A percentile compares a stretch with the other conserved stretches of the same genome.
phyloP scores from a whole-genome alignment of 2,113 vertebrate species.

The Pangasianodon gigas region DNA sequence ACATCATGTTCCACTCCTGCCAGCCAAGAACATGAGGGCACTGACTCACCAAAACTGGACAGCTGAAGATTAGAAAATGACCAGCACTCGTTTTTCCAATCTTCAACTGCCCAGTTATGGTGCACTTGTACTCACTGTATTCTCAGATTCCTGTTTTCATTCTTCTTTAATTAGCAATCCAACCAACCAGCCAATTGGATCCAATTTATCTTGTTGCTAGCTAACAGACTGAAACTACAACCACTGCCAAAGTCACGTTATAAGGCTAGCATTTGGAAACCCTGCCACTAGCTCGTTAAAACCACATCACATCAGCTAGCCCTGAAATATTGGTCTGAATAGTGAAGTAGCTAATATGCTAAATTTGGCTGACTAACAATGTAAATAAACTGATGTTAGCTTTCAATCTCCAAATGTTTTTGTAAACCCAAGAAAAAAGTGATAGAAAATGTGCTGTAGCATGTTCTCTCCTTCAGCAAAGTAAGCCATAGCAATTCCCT shows the following conservation, averaged over 20 bases:
- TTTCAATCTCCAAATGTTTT: neutral
- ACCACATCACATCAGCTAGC: neutral
- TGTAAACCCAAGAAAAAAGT: neutral
- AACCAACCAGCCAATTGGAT: neutral
- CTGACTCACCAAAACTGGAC: neutral
- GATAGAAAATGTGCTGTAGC: too few relatives aligned
- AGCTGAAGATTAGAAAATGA: too few relatives aligned
- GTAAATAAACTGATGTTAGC: neutral
- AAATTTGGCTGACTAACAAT: neutral
- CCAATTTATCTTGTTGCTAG: neutral
- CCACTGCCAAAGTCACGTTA: neutral
- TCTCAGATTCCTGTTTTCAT: too few relatives aligned
- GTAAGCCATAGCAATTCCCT: neutral
- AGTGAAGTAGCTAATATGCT: neutral
- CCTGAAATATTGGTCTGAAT: neutral
- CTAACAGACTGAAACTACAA: neutral
- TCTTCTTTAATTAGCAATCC: too few relatives aligned
- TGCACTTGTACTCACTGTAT: too few relatives aligned
- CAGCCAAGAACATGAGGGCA: too few relatives aligned
- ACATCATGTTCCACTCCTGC: too few relatives aligned
- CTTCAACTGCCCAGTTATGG: too few relatives aligned
- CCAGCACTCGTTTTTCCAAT: too few relatives aligned
- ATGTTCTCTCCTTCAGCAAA: too few relatives aligned
- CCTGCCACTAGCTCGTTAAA: neutral
- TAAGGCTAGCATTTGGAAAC: neutral